Evolutionary conservation across 2,113 vertebrate species (phyloP).

Genomic region (Hystrix brachyura): DNA sequence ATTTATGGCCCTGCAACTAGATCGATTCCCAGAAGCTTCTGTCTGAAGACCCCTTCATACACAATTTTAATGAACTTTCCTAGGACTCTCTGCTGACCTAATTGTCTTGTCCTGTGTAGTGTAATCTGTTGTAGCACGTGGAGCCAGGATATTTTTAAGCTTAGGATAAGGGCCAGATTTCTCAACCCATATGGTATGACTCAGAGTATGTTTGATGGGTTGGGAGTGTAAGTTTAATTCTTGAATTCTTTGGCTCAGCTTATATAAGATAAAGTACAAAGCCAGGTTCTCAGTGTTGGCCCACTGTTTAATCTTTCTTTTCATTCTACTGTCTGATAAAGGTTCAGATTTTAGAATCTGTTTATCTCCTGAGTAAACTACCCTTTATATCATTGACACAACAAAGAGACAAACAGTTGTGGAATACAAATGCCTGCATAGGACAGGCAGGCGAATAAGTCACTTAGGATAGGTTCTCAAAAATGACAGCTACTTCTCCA

Average conservation of each 20-base stretch:
- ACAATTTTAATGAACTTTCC: not conserved
- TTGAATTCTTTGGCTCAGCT: not conserved
- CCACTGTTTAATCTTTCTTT: not conserved
- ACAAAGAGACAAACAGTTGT: not conserved
- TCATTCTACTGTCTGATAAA: not conserved
- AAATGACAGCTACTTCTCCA: not conserved
- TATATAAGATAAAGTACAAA: not conserved
- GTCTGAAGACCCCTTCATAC: not conserved
- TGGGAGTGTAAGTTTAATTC: not conserved
- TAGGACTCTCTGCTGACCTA: not conserved
- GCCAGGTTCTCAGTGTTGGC: not conserved
- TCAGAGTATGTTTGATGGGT: not conserved
- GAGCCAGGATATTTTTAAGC: not conserved
- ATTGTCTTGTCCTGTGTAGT: not conserved
- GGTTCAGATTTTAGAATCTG: not conserved
- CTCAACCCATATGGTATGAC: not conserved
- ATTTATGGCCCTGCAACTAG: not conserved
- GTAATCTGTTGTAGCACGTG: not conserved
- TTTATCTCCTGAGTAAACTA: not conserved
- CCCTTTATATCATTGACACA: not conserved
- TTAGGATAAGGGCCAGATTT: not conserved
- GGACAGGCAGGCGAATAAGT: not conserved
- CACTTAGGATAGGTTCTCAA: not conserved
- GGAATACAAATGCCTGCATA: not conserved
- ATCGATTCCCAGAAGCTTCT: not conserved